These are phyloP conservation scores for Percopsis transmontana DNA, from an alignment of 2,113 vertebrate genomes.

Conservation along the genomic window DNA sequence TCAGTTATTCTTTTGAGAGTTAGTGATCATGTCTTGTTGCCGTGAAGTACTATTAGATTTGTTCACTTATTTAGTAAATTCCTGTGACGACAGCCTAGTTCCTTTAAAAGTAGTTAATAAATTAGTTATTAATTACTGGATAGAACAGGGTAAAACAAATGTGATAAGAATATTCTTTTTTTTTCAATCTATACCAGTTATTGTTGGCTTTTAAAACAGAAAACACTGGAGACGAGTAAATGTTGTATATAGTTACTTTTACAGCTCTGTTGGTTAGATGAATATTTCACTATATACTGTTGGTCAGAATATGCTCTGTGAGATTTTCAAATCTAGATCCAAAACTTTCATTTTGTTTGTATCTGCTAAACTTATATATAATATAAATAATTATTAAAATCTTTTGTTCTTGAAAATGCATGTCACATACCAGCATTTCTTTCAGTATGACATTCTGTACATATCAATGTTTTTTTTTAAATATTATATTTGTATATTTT, in stretches of 20 bases:
- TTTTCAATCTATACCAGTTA: background rate
- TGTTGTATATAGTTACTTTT: background rate
- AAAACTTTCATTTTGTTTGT: background rate
- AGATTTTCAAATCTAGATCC: background rate
- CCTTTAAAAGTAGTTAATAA: background rate
- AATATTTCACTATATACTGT: background rate
- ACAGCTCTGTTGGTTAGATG: background rate
- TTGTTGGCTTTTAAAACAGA: background rate
- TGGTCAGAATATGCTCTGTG: background rate
- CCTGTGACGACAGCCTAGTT: background rate
- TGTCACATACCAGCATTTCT: background rate
- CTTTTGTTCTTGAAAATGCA: background rate
- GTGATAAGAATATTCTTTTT: background rate
- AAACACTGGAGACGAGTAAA: background rate
- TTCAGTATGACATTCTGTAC: background rate
- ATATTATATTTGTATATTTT: too few species aligned
- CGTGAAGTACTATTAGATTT: background rate
- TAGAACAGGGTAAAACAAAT: background rate
- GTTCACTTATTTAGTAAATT: background rate
- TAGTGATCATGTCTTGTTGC: background rate
- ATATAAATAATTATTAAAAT: background rate
- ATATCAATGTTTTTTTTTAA: too few species aligned
- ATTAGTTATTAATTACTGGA: background rate
- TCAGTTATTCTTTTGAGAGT: background rate
- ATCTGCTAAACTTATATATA: background rate